A percentile compares a stretch with the other conserved stretches of the same genome.
Conservation (phyloP, 2,113 vertebrate species). For the Eulemur macaco region DNA sequence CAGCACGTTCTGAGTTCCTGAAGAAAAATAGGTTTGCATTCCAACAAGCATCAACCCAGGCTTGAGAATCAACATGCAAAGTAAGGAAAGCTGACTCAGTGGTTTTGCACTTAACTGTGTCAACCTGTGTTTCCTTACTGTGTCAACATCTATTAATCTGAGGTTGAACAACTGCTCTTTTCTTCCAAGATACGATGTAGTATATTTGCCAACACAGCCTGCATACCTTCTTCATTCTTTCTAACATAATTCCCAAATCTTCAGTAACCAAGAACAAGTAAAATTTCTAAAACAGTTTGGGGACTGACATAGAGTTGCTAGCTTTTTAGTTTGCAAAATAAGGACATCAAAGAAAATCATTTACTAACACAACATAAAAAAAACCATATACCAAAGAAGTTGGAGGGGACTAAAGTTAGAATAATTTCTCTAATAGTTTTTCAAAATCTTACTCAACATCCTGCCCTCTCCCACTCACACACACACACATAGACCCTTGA, state of each 20-base stretch:
- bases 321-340: constrained; percentile 28
- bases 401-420: neutral
- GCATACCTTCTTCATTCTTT: neutral
- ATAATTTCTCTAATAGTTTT: neutral
- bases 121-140: neutral
- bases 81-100: neutral
- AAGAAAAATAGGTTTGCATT: neutral
- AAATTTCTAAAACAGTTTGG: neutral
- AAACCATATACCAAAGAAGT: neutral
- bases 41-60: neutral
- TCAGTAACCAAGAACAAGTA: neutral
- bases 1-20: neutral
- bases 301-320: neutral
- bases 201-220: neutral
- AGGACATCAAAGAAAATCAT: neutral
- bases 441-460: neutral
- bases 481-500: neutral
- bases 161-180: neutral
- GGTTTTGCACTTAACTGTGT: neutral
- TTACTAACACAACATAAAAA: neutral
- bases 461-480: neutral
- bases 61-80: constrained; percentile 2
- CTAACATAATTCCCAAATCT: neutral
- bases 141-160: neutral
- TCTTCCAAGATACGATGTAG: neutral